Conservation (phyloP, 2,797 vertebrate genomes). For the Dipus sagitta region DNA sequence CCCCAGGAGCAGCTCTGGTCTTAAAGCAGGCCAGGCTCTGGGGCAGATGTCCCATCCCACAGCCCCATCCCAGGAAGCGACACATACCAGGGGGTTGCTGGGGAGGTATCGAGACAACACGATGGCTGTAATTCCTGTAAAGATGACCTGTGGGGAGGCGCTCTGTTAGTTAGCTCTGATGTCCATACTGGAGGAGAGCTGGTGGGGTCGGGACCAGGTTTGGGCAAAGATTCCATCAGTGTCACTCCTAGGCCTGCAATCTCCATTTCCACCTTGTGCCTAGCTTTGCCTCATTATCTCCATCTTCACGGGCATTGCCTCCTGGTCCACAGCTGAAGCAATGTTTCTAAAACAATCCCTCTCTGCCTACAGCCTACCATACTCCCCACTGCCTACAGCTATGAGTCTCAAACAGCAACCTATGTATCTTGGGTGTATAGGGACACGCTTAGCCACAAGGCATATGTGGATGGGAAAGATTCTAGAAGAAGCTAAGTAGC, state of each 20-base stretch:
- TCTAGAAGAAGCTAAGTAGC: slow-evolving; percentile 17
- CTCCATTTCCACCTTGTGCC: rapidly evolving
- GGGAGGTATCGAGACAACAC: slow-evolving; percentile 92
- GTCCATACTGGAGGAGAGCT: not conserved
- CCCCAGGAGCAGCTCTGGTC: not conserved
- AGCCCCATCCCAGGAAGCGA: not conserved
- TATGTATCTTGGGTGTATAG: not conserved
- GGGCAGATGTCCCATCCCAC: not conserved
- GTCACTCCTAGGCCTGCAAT: not conserved
- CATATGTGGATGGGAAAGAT: not conserved
- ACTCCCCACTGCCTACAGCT: not conserved
- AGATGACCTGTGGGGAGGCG: slow-evolving; percentile 83
- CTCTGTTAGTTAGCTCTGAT: slow-evolving; percentile 29
- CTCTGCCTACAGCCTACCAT: slow-evolving; percentile 14
- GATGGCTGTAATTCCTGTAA: slow-evolving; percentile 91
- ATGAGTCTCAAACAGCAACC: not conserved
- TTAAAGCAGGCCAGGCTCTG: not conserved
- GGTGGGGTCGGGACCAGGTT: not conserved
- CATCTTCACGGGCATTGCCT: not conserved
- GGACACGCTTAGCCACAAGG: not conserved
- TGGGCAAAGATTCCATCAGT: not conserved
- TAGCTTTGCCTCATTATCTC: not conserved
- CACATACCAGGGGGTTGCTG: slow-evolving; percentile 89
- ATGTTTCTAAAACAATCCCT: not conserved
- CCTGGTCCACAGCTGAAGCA: not conserved